Percentiles rank a stretch among this genome's conserved stretches.
These are phyloP conservation scores for Scaptomyza polygonia DNA, from an alignment of 2,888 invertebrate species.

Conservation along the genomic window DNA sequence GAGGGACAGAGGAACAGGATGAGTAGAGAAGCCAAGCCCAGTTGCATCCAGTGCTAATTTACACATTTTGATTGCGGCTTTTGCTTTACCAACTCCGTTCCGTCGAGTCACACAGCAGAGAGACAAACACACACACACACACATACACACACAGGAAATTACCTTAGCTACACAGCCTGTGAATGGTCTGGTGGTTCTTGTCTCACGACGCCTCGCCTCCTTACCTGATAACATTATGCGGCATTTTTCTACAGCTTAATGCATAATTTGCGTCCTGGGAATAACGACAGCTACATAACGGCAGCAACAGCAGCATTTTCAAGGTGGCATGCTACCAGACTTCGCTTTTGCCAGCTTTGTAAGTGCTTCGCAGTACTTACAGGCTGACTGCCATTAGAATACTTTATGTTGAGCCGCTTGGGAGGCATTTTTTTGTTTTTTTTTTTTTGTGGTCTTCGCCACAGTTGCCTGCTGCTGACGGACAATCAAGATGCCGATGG, in stretches of 20 bases:
- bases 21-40: constrained; percentile 24
- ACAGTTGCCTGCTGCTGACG: constrained; percentile 23
- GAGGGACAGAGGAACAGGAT: neutral
- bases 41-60: constrained; percentile 74
- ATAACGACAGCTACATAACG: constrained; percentile 45
- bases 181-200: constrained; percentile 1
- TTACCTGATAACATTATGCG: constrained; percentile 69
- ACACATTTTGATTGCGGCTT: constrained; percentile 79
- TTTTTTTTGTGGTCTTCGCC: constrained; percentile 22
- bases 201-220: constrained; percentile 33
- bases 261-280: constrained; percentile 79
- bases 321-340: constrained; percentile 29
- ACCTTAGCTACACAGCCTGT: constrained; percentile 33
- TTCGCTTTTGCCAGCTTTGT: constrained; percentile 7
- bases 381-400: constrained; percentile 66
- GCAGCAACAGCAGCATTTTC: constrained; percentile 8
- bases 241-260: constrained; percentile 78
- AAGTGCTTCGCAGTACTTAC: constrained; percentile 71
- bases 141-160: constrained; percentile 29
- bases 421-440: constrained; percentile 42
- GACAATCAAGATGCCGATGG: constrained; percentile 55
- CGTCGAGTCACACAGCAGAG: constrained; percentile 33
- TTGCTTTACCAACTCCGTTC: constrained; percentile 29
- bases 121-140: neutral
- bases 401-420: constrained; percentile 63